These are phyloP conservation scores for Catamblyrhynchus diadema DNA, from an alignment of 2,797 vertebrate species.

Conservation along the genomic window DNA sequence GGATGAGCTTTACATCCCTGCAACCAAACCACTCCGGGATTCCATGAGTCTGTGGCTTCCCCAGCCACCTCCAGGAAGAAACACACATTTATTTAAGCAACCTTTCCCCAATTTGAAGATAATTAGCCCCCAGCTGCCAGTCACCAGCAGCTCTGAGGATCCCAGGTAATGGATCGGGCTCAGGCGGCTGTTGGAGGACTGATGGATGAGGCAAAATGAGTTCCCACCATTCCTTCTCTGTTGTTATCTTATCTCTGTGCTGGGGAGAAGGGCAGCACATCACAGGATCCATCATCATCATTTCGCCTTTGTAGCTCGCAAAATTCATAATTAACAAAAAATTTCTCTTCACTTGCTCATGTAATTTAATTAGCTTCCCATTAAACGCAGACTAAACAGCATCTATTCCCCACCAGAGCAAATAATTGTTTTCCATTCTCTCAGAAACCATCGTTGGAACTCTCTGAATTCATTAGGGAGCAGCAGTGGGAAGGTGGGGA, in stretches of 20 bases:
- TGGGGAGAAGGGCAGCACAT: neutral
- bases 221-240: neutral
- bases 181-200: neutral
- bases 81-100: neutral
- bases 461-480: neutral
- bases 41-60: fast-evolving
- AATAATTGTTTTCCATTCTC: conserved; percentile 55
- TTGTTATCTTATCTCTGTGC: neutral
- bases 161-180: neutral
- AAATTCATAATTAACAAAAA: conserved; percentile 52
- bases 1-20: neutral
- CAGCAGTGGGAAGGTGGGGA: neutral
- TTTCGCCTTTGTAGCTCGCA: neutral
- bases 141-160: neutral
- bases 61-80: neutral
- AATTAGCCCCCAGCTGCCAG: neutral
- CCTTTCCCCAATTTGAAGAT: fast-evolving
- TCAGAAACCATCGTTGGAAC: neutral
- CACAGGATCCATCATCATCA: conserved; percentile 11
- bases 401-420: conserved; percentile 51
- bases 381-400: conserved; percentile 45
- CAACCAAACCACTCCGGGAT: neutral
- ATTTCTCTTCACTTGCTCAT: conserved; percentile 14
- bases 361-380: conserved; percentile 62
- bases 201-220: neutral